Evolutionary conservation across 1,140 invertebrate species (phyloP), one percentile per base, ranked within the genome.

Genomic region (Campodea augens): DNA sequence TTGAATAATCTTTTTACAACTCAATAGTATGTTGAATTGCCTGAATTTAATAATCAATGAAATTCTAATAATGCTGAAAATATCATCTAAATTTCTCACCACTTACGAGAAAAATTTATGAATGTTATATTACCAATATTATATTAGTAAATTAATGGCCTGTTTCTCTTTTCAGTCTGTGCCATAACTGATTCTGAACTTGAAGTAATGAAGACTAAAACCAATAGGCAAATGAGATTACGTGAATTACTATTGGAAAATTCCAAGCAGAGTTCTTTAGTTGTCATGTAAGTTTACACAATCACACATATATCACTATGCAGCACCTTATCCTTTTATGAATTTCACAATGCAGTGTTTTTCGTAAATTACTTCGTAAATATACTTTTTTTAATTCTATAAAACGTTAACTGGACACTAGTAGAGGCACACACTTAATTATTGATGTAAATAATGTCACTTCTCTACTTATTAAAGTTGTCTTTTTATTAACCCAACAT

Each of bases 131-230:
- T 39, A 19, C 20, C 38, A 39, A 39, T 19, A 12, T 12, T 39
- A 7, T 7, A 7, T 12, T 10, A 19, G 19, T 39, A 12, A 12
- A 12, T 39, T 12, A 12, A 7, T 7, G 32, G 24, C 20, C 37
- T 36, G 12, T 47, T 32, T 47, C 13, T 22, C 18, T 10, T 23
- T 36, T 25, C 40, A 56, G 55, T 52, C 40, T 53, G 52, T 48
- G 18, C 50, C 29, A 62, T 68, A 15, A 60, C 65, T 25, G 59
- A 66, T 37, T 55, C 62, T 24, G 67, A 70, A 49, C 47, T 66
- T 44, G 50, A 60, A 37, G 55, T 64, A 10, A 50, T 66, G 22
- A 64, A 62, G 52, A 64, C 67, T 48, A 70, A 71, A 63, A 68
- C 63, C 15, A 60, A 63, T 47, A 55, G 68, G 7, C 65, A 69